Conservation (phyloP, 2,113 vertebrate genomes). For the Donacobius atricapilla region DNA sequence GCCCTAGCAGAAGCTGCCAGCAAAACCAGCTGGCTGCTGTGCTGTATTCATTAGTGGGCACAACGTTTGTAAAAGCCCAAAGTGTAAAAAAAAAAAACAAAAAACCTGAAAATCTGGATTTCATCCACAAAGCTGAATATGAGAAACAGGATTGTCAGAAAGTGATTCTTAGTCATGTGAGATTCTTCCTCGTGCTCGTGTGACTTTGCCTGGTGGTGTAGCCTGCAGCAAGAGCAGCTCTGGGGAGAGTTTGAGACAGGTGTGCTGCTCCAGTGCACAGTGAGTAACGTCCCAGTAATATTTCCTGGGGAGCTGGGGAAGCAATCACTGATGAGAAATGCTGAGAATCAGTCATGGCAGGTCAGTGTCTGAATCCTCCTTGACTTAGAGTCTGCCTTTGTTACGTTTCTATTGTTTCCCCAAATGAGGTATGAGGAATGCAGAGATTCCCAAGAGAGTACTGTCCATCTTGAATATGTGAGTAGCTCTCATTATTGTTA, state of each 20-base stretch:
- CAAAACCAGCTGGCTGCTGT: background rate
- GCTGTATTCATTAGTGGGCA: background rate
- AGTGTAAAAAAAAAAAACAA: too few relatives aligned
- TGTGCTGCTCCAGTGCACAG: background rate
- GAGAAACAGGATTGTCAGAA: background rate
- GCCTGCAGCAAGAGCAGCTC: background rate
- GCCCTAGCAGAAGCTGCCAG: background rate
- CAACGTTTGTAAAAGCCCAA: background rate
- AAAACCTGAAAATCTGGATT: background rate
- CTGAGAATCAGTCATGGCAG: background rate
- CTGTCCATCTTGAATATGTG: conserved; percentile 15
- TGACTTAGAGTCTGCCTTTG: background rate
- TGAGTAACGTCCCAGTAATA: background rate
- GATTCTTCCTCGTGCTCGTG: too few relatives aligned
- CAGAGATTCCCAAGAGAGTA: background rate
- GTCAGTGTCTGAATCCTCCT: background rate
- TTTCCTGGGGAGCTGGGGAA: background rate
- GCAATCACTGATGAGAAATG: background rate
- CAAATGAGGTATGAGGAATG: background rate
- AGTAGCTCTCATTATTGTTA: conserved; percentile 54
- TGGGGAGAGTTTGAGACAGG: background rate
- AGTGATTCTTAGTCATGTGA: background rate
- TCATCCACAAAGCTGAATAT: background rate
- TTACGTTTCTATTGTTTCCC: background rate
- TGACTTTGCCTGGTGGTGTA: background rate